phyloP scores from a whole-genome alignment of 1,140 invertebrate genomes.

The Sarcophaga bullata region DNA sequence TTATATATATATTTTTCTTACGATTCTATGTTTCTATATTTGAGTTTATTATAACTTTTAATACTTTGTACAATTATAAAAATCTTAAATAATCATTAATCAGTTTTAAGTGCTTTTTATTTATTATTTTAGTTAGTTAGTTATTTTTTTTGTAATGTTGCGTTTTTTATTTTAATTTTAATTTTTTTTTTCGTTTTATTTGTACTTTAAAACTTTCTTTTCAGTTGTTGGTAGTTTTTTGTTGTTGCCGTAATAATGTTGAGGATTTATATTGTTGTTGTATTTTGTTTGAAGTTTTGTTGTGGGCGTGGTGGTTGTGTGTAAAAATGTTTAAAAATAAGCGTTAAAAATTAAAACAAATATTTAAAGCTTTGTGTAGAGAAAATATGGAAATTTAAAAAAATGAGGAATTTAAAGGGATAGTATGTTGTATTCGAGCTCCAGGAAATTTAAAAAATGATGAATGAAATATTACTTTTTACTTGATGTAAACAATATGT shows the following conservation, averaged over 20 bases:
- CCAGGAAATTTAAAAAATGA: constrained; percentile 8
- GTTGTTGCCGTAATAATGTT: constrained; percentile 52
- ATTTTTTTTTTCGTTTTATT: constrained; percentile 55
- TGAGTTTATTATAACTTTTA: constrained; percentile 55
- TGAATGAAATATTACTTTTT: constrained; percentile 29
- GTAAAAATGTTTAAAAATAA: constrained; percentile 8
- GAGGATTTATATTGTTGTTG: constrained; percentile 45
- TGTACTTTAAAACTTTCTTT: constrained; percentile 66
- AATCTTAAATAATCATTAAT: constrained; percentile 51
- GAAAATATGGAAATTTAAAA: not conserved
- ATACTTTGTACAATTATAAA: constrained; percentile 49
- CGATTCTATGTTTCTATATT: constrained; percentile 49
- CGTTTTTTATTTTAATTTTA: constrained; percentile 46
- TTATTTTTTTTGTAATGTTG: constrained; percentile 43
- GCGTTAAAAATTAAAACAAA: constrained; percentile 22
- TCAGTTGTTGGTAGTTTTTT: constrained; percentile 57
- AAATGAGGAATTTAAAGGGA: constrained; percentile 30
- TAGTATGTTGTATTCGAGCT: constrained; percentile 30
- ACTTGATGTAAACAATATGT: constrained; percentile 21
- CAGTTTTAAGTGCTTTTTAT: constrained; percentile 53
- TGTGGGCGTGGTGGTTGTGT: constrained; percentile 30
- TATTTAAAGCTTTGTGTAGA: constrained; percentile 34
- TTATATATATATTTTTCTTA: constrained; percentile 32
- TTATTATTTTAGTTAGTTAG: too few species aligned
- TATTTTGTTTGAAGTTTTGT: constrained; percentile 17